Evolutionary conservation across 2,113 vertebrate species (phyloP).

Genomic region (Macrotus californicus): DNA sequence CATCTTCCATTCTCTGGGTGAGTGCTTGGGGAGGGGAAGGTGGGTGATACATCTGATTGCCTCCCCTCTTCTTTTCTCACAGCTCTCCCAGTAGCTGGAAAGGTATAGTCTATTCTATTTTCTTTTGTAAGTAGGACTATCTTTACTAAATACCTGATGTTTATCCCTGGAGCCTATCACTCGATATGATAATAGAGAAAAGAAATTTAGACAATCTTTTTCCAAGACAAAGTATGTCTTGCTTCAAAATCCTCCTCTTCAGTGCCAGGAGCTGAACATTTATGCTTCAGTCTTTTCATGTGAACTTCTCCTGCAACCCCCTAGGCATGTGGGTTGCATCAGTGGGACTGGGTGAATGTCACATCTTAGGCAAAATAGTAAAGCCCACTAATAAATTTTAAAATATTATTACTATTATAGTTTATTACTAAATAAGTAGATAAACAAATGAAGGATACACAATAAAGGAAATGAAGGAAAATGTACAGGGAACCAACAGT

Average conservation of each 20-base stretch:
- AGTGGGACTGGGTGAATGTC: background rate
- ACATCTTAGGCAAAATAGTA: background rate
- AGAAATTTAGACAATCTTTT: background rate
- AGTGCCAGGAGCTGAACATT: background rate
- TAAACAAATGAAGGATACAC: background rate
- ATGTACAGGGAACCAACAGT: too few species aligned
- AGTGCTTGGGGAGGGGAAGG: background rate
- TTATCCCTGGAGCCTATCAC: background rate
- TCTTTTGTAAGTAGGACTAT: background rate
- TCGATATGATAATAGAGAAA: background rate
- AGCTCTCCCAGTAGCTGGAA: background rate
- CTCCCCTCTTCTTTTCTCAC: background rate
- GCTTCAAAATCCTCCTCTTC: background rate
- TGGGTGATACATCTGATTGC: background rate
- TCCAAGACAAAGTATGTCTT: background rate
- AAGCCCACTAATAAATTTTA: background rate
- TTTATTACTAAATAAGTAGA: background rate
- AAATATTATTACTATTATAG: background rate
- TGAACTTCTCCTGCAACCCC: background rate
- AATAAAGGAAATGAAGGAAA: too few species aligned
- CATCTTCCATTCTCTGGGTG: background rate
- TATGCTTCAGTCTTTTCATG: background rate
- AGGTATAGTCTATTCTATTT: background rate
- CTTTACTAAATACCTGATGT: background rate
- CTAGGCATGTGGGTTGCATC: background rate